Evolutionary conservation across 2,113 vertebrate species (phyloP).

Genomic region (Urocolius indicus): DNA sequence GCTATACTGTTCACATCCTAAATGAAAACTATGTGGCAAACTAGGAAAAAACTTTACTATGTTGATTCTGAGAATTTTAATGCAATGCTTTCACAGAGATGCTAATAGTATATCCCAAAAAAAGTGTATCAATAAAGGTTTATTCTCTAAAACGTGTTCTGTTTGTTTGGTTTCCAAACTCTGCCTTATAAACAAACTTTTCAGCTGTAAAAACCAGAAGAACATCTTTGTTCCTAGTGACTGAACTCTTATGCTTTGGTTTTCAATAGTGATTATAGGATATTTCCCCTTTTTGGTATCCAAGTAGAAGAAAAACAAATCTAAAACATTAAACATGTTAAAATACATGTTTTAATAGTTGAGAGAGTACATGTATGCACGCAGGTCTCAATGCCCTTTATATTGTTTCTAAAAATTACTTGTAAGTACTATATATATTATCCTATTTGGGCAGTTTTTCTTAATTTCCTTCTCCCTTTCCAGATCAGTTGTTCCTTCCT

Average conservation of each 20-base stretch:
- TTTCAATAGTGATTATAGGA: constrained; percentile 54
- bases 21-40: constrained; percentile 61
- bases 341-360: not conserved
- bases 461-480: not conserved
- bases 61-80: constrained; percentile 60
- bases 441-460: not conserved
- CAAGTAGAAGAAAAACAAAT: constrained; percentile 57
- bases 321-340: not conserved
- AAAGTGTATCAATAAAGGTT: constrained; percentile 23
- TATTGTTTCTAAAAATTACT: not conserved
- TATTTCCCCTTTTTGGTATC: constrained; percentile 20
- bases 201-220: constrained; percentile 75
- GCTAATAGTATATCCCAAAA: constrained; percentile 52
- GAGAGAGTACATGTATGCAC: not conserved
- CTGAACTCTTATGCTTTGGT: constrained; percentile 62
- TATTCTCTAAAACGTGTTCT: constrained; percentile 27
- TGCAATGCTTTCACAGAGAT: constrained; percentile 36
- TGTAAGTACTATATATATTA: not conserved
- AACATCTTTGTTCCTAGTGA: constrained; percentile 75
- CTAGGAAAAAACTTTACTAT: constrained; percentile 57
- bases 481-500: not conserved
- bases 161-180: constrained; percentile 61
- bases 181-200: constrained; percentile 71
- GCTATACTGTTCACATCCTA: constrained; percentile 39
- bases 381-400: not conserved